Percentiles rank a stretch among this genome's conserved stretches.
These are phyloP conservation scores for Nudaria mundana DNA, from an alignment of 2,888 invertebrate species.

Conservation along the genomic window DNA sequence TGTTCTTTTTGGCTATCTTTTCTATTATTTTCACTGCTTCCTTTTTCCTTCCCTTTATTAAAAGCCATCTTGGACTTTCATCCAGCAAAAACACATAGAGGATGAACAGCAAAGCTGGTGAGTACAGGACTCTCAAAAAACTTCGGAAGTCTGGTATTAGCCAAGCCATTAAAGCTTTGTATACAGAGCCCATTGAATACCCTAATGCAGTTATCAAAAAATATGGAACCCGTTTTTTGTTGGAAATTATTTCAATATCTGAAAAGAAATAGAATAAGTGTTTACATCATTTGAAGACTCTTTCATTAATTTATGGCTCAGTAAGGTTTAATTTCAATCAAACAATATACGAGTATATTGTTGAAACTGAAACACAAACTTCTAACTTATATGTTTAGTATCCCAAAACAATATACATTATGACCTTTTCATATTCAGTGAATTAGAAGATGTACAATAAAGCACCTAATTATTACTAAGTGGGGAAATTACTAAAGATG, in stretches of 20 bases:
- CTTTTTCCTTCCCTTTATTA: slow-evolving; percentile 84
- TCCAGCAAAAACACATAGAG: slow-evolving; percentile 84
- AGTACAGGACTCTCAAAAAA: slow-evolving; percentile 83
- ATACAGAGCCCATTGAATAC: slow-evolving; percentile 43
- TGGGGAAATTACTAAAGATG: too few species aligned
- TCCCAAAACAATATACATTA: too few species aligned
- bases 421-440: too few species aligned
- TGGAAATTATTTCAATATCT: slow-evolving; percentile 63
- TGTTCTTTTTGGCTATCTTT: slow-evolving; percentile 79
- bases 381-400: too few species aligned
- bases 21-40: slow-evolving; percentile 83
- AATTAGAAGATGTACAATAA: too few species aligned
- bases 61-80: slow-evolving; percentile 89
- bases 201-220: slow-evolving; percentile 48
- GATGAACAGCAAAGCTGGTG: slow-evolving; percentile 85
- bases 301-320: too few species aligned
- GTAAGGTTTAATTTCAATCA: too few species aligned
- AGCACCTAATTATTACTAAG: too few species aligned
- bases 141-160: slow-evolving; percentile 84
- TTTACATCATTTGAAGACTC: too few species aligned
- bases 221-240: slow-evolving; percentile 54
- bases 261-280: slow-evolving; percentile 10
- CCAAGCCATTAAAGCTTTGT: slow-evolving; percentile 49
- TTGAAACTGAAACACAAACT: too few species aligned
- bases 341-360: too few species aligned